Conservation (phyloP, 1,140 invertebrate species). For the Platyura marginata region DNA sequence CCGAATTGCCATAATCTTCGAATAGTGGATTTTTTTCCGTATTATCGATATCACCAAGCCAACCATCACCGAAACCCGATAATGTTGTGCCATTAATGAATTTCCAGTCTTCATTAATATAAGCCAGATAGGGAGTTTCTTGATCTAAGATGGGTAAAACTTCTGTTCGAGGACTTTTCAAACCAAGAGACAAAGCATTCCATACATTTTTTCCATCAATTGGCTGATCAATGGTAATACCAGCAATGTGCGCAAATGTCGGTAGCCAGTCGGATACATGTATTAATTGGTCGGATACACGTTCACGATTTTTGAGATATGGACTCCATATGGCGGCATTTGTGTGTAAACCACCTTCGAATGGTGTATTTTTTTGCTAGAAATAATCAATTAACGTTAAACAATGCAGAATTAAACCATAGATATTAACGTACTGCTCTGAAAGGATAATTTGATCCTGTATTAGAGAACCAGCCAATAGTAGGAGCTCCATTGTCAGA, state of each 20-base stretch:
- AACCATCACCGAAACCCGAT: constrained; percentile 27
- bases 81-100: constrained; percentile 41
- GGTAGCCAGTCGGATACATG: constrained; percentile 79
- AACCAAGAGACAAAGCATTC: constrained; percentile 29
- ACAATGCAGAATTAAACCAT: not conserved
- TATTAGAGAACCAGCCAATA: constrained; percentile 46
- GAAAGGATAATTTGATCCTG: constrained; percentile 73
- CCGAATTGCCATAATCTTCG: constrained; percentile 17
- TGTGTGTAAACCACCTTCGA: constrained; percentile 68
- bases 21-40: constrained; percentile 14
- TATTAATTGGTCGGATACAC: constrained; percentile 54
- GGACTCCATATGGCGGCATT: constrained; percentile 66
- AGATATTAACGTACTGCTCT: constrained; percentile 38
- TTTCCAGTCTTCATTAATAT: constrained; percentile 52
- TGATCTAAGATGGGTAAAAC: constrained; percentile 58
- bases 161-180: constrained; percentile 33
- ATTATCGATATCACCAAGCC: constrained; percentile 18
- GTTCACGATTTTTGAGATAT: constrained; percentile 27
- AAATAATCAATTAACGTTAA: not conserved
- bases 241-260: constrained; percentile 47
- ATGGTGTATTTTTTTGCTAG: constrained; percentile 54
- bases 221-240: constrained; percentile 19
- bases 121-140: constrained; percentile 34
- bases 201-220: constrained; percentile 59
- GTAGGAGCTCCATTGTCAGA: constrained; percentile 65